Conservation (phyloP, 92 coral and sea anemone species). For the Parazoanthus swiftii region DNA sequence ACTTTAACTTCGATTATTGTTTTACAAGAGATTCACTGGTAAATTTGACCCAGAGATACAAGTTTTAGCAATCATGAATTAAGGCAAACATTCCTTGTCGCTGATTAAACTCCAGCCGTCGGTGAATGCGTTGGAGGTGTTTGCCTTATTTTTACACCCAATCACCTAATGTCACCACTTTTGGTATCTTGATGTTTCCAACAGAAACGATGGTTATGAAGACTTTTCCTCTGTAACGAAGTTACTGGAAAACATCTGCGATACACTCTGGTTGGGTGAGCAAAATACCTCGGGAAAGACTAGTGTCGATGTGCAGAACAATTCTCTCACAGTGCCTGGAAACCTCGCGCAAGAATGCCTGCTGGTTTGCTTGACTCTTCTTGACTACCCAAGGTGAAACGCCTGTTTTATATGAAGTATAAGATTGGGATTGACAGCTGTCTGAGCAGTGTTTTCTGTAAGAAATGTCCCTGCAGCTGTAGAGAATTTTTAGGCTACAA, state of each 20-base stretch:
- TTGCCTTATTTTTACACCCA: background rate
- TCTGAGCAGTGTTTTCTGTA: background rate
- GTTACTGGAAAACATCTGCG: slow-evolving; percentile 37
- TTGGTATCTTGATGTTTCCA: background rate
- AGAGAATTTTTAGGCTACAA: no score
- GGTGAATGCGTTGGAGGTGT: background rate
- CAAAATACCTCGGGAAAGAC: background rate
- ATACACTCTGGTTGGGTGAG: background rate
- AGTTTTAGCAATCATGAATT: no score
- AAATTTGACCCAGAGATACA: background rate
- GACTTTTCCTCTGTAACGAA: slow-evolving; percentile 22
- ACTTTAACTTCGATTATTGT: background rate
- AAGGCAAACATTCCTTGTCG: background rate
- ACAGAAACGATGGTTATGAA: slow-evolving; percentile 23
- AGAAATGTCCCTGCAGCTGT: background rate
- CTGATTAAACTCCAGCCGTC: no score
- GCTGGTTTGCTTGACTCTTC: slow-evolving; percentile 70
- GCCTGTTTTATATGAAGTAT: background rate
- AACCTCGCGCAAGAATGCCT: slow-evolving; percentile 64
- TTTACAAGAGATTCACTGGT: no score
- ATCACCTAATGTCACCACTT: no score
- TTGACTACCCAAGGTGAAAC: slow-evolving; percentile 57
- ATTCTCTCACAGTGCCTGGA: slow-evolving; percentile 55
- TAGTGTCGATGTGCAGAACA: slow-evolving; percentile 17
- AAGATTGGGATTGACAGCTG: background rate